Conservation (phyloP, 2,113 vertebrate genomes). For the Corvus hawaiiensis region DNA sequence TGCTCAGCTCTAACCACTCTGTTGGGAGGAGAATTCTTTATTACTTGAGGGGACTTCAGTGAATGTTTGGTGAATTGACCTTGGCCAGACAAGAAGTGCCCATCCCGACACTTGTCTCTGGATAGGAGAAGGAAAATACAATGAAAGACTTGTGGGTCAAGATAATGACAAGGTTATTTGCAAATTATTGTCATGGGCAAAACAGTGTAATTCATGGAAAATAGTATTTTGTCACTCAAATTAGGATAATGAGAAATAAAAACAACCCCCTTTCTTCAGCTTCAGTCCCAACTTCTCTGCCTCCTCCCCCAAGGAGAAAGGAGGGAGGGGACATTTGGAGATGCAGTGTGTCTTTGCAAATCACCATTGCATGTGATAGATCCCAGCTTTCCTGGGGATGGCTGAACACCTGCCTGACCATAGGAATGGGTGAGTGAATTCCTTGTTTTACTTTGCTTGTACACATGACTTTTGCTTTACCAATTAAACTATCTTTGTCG, state of each 20-base stretch:
- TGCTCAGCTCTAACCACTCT: not conserved
- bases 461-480: not conserved
- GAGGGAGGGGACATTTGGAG: not conserved
- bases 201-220: not conserved
- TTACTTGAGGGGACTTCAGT: not conserved
- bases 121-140: not conserved
- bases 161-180: not conserved
- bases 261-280: rapidly evolving
- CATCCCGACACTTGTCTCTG: not conserved
- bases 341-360: not conserved
- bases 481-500: not conserved
- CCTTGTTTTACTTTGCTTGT: not conserved
- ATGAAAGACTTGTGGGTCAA: not conserved
- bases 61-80: not conserved
- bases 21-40: not conserved
- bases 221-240: not conserved
- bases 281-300: not conserved
- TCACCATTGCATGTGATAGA: not conserved
- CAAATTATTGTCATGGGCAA: not conserved
- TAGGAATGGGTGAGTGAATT: not conserved
- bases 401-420: not conserved
- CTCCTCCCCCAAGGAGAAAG: not conserved
- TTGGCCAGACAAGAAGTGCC: not conserved
- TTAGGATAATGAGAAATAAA: not conserved
- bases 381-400: not conserved